Conservation (phyloP, 2,797 vertebrate species). For the Podarcis siculus region DNA sequence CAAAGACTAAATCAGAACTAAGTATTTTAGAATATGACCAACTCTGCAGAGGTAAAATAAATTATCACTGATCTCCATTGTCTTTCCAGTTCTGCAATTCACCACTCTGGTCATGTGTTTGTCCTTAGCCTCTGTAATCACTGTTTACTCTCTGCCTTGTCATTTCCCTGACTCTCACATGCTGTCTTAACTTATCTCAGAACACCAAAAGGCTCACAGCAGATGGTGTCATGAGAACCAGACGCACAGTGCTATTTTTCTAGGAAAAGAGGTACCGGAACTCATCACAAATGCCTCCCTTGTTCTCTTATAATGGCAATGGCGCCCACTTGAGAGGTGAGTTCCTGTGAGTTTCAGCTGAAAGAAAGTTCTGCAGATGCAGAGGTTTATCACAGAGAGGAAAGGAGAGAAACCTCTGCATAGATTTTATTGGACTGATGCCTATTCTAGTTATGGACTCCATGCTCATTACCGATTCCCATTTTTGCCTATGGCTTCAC, state of each 20-base stretch:
- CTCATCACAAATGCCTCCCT: no score
- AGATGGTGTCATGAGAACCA: background rate
- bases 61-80: background rate
- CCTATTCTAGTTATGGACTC: background rate
- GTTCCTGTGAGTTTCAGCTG: no score
- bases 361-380: background rate
- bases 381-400: background rate
- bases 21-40: background rate
- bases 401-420: no score
- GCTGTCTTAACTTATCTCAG: background rate
- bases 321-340: no score
- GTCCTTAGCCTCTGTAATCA: conserved; percentile 9
- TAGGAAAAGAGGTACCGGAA: background rate
- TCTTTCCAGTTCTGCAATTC: background rate
- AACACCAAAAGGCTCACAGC: background rate
- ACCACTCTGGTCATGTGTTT: background rate
- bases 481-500: background rate
- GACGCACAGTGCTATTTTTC: background rate
- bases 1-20: background rate
- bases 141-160: conserved; percentile 26
- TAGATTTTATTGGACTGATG: background rate
- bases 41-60: conserved; percentile 1
- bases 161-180: conserved; percentile 5
- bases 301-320: no score
- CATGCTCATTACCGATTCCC: background rate